Evolutionary conservation across 1,140 invertebrate genomes (phyloP).

Genomic region (Cyphomyrmex costatus): DNA sequence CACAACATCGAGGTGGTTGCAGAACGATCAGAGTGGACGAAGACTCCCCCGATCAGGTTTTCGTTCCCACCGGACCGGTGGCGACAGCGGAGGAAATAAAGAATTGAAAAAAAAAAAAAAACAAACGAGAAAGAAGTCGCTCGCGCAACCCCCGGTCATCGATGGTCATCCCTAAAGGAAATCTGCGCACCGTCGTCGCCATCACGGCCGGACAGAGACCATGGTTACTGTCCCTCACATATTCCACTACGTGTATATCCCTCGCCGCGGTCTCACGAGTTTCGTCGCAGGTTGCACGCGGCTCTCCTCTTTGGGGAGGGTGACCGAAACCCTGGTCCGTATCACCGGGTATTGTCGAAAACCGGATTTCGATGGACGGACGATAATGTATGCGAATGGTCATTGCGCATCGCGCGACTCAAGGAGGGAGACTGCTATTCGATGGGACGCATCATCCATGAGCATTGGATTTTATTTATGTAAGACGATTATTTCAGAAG

Average conservation of each 20-base stretch:
- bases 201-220: conserved; percentile 65
- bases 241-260: conserved; percentile 44
- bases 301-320: conserved; percentile 66
- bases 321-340: conserved; percentile 63
- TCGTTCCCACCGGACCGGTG: conserved; percentile 84
- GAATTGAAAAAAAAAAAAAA: conserved; percentile 28
- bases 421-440: conserved; percentile 24
- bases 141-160: conserved; percentile 78
- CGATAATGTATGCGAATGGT: conserved; percentile 72
- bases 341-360: conserved; percentile 74
- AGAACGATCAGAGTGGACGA: conserved; percentile 52
- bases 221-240: conserved; percentile 71
- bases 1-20: conserved; percentile 33
- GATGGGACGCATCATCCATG: conserved; percentile 18
- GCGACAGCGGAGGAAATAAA: conserved; percentile 66
- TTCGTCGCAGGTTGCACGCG: conserved; percentile 66
- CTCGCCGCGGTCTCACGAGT: conserved; percentile 62
- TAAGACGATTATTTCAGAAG: conserved; percentile 2
- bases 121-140: conserved; percentile 62
- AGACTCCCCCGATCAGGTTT: conserved; percentile 84
- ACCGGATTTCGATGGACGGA: conserved; percentile 75
- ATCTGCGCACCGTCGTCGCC: conserved; percentile 49
- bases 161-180: conserved; percentile 82
- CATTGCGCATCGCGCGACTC: conserved; percentile 45
- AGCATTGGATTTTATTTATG: conserved; percentile 28